These are phyloP conservation scores for Drosophila nr. perissopoda DNA, from an alignment of 2,888 invertebrate species.

Conservation along the genomic window DNA sequence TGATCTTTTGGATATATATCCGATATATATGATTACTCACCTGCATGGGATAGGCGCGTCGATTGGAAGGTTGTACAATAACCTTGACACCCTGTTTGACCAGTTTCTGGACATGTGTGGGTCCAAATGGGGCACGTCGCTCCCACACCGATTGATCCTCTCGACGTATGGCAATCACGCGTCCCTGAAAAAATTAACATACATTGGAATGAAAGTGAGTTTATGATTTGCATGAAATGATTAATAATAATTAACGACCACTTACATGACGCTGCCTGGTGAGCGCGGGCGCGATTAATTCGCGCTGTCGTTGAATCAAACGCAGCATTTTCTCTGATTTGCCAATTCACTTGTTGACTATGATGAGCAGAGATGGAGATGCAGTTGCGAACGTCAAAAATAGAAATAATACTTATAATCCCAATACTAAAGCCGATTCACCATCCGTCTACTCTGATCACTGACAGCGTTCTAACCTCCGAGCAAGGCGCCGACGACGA, in stretches of 20 bases:
- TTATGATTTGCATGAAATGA: neutral
- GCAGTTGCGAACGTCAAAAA: neutral
- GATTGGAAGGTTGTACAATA: constrained; percentile 98
- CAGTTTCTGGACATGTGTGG: constrained; percentile 94
- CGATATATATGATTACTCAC: constrained; percentile 82
- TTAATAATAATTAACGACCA: constrained; percentile 19
- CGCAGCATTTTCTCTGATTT: constrained; percentile 76
- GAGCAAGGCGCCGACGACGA: constrained; percentile 37
- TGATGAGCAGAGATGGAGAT: constrained; percentile 7
- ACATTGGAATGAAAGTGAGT: neutral
- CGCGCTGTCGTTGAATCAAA: constrained; percentile 77
- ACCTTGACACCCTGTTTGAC: constrained; percentile 96
- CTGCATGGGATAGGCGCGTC: constrained; percentile 99
- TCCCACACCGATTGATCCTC: constrained; percentile 99
- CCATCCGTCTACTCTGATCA: constrained; percentile 75
- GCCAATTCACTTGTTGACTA: constrained; percentile 30
- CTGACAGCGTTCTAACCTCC: constrained; percentile 76
- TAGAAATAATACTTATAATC: constrained; percentile 14
- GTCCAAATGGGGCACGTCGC: constrained; percentile 96
- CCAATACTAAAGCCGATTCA: constrained; percentile 37
- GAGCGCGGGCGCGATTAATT: constrained; percentile 65
- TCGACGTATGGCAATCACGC: constrained; percentile 93
- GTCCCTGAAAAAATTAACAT: constrained; percentile 85
- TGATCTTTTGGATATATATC: constrained; percentile 1
- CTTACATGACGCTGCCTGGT: constrained; percentile 83